Evolutionary conservation across 2,888 invertebrate genomes (phyloP).

Genomic region (Apodemia mormo): DNA sequence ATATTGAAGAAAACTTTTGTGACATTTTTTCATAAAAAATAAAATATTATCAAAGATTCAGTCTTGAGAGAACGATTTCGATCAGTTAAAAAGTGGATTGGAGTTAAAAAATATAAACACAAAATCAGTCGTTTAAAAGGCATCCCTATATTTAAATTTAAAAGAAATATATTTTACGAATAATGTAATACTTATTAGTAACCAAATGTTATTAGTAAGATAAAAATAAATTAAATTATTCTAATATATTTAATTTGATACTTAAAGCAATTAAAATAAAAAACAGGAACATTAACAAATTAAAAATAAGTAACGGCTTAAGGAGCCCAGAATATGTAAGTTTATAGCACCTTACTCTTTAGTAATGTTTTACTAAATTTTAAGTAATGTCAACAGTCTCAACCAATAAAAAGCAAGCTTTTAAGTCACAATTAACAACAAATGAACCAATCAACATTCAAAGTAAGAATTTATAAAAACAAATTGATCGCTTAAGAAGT

Average conservation of each 20-base stretch:
- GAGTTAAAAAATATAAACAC: no score
- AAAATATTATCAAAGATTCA: no score
- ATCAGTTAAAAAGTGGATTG: no score
- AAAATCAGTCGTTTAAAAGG: no score
- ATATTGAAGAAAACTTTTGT: no score
- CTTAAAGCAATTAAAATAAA: not conserved
- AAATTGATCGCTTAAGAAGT: not conserved
- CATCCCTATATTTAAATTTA: not conserved
- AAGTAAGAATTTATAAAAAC: not conserved
- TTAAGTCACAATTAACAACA: not conserved
- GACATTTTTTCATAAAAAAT: no score
- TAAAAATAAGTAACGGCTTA: slow-evolving; percentile 5
- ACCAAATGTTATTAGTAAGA: not conserved
- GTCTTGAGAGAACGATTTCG: no score
- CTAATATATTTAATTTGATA: not conserved
- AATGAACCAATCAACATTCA: not conserved
- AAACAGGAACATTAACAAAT: slow-evolving; percentile 1
- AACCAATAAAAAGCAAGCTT: not conserved
- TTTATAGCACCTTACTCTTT: not conserved
- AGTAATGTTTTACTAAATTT: not conserved
- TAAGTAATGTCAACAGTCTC: not conserved
- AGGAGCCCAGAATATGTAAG: not conserved
- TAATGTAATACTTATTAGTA: not conserved
- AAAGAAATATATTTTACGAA: not conserved
- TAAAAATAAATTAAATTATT: not conserved